Evolutionary conservation across 2,797 vertebrate species (phyloP).

Genomic region (Momotus momota): DNA sequence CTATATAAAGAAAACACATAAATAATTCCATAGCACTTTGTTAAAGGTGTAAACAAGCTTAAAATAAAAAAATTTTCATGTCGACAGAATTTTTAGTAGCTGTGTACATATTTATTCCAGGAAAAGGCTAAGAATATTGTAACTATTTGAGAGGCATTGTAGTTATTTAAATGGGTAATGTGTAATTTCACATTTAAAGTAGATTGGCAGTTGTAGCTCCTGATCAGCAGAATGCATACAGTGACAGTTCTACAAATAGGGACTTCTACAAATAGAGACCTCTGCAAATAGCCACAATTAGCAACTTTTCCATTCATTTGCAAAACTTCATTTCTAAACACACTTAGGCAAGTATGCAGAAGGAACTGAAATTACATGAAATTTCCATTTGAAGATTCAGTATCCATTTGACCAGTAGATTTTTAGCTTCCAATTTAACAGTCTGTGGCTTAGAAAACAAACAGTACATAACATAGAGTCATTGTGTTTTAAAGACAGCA

Average conservation of each 20-base stretch:
- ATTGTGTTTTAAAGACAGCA: not conserved
- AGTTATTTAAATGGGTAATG: not conserved
- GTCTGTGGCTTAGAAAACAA: not conserved
- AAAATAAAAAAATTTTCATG: not conserved
- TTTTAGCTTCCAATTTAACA: not conserved
- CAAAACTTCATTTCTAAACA: constrained; percentile 11
- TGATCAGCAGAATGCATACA: constrained; percentile 6
- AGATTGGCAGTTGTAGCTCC: not conserved
- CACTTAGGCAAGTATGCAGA: not conserved
- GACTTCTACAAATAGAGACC: not conserved
- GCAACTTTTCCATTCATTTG: not conserved
- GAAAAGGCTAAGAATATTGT: not conserved
- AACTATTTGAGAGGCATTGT: not conserved
- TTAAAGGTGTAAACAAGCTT: not conserved
- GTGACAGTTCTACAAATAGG: not conserved
- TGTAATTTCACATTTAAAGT: not conserved
- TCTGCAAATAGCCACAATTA: constrained; percentile 19
- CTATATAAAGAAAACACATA: not conserved
- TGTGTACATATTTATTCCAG: not conserved
- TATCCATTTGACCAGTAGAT: not conserved
- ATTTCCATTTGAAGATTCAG: not conserved
- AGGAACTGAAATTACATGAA: not conserved
- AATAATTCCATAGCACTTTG: not conserved
- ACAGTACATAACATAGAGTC: not conserved
- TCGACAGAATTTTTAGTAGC: not conserved